Base-by-base conservation (phyloP, 2,797 vertebrate genomes). In the Melanogrammus aeglefinus region DNA sequence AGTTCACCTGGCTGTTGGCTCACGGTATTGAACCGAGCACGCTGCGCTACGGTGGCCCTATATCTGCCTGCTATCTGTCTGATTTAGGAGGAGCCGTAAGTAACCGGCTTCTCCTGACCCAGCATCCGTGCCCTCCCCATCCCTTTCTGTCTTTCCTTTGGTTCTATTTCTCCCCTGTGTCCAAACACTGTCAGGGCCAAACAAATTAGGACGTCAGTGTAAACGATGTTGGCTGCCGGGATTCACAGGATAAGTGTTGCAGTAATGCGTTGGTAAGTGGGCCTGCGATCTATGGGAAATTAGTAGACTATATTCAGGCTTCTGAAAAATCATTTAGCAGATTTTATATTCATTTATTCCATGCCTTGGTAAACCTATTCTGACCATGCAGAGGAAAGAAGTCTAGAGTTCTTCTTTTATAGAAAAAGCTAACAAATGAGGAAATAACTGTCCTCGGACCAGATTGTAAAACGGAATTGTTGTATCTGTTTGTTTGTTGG, bases 1-100 rank as follows among this genome's bases (percentile, higher is more conserved):
- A 78, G 72, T 77, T 77, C 44, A 39, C 81, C 81, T 75, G 70
- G 73, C 75, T 29, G 81, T 74, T 33, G 12, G 38, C 79, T 73
- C 31, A 18, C 41, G 63, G 76, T 73, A 78, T 85, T 71, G 76
- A 73, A 82, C 76, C 44, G 77, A 70, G 41, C 47, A 36, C 13
- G 29, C 33, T 41, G 57, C 66, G 47, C 70, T 69, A 7, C 76
- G 73, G 71, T 75, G 82, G 84, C 86, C 87, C 86, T 89, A 76
- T 85, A 81, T 86, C 81, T 81, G 90, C 88, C 87, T 94, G 91
- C 76, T 84, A 82, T 86, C 81, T 78, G 90, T 88, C 87, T 94
- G 91, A 94, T 93, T 94, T 94, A 92, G 88, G 89, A 89, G 87
- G 29, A 79, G 89, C 72, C 85, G 82, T 89, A 88, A 90, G 91